A percentile compares a stretch with the other conserved stretches of the same genome.
These are phyloP conservation scores for Pasiphila rectangulata DNA, from an alignment of 2,888 invertebrate genomes.

Conservation along the genomic window DNA sequence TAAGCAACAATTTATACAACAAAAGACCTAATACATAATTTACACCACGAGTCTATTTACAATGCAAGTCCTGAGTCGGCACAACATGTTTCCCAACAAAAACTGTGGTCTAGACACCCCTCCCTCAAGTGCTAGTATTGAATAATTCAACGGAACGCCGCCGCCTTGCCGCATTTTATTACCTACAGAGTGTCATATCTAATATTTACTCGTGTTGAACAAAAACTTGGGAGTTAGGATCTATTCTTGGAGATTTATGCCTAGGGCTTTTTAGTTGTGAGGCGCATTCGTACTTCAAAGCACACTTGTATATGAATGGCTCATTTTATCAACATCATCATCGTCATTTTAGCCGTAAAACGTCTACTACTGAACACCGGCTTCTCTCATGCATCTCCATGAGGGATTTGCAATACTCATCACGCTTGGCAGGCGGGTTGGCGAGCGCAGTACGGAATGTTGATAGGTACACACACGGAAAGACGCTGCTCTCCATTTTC, in stretches of 20 bases:
- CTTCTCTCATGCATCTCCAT: no score
- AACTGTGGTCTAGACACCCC: conserved; percentile 35
- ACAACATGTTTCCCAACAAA: conserved; percentile 25
- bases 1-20: no score
- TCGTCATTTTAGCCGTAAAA: no score
- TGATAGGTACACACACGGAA: no score
- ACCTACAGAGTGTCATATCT: conserved; percentile 30
- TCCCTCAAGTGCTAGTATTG: conserved; percentile 33
- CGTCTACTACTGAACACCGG: no score
- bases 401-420: no score
- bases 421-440: no score
- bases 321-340: no score
- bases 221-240: conserved; percentile 2
- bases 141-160: conserved; percentile 33
- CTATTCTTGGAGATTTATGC: background rate
- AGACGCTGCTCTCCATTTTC: no score
- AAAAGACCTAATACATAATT: conserved; percentile 3
- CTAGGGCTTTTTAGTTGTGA: background rate
- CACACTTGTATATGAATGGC: no score
- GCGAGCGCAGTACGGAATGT: no score
- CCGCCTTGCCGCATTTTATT: conserved; percentile 24
- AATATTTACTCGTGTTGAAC: conserved; percentile 21
- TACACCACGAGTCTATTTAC: conserved; percentile 6
- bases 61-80: background rate
- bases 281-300: no score